These are phyloP conservation scores for Venusia cambrica DNA, from an alignment of 2,888 invertebrate species.

Conservation along the genomic window DNA sequence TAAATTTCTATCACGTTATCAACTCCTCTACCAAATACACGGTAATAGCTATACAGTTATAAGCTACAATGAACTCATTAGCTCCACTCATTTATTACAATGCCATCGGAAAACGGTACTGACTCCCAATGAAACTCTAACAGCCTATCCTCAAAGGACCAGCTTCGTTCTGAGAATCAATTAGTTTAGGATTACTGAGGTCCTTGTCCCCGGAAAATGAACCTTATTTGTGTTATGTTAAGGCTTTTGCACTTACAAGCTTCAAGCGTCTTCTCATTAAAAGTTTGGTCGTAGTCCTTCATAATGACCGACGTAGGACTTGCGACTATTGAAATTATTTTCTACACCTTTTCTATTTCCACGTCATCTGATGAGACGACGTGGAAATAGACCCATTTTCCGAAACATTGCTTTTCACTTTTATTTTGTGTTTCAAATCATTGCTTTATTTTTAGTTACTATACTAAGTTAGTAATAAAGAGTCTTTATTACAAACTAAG, in stretches of 20 bases:
- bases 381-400: constrained; percentile 4
- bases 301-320: constrained; percentile 50
- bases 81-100: constrained; percentile 25
- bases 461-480: too few relatives aligned
- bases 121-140: constrained; percentile 25
- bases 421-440: too few relatives aligned
- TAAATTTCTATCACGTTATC: too few relatives aligned
- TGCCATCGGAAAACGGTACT: constrained; percentile 28
- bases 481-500: too few relatives aligned
- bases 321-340: too few relatives aligned
- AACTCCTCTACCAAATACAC: too few relatives aligned
- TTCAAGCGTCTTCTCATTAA: constrained; percentile 57
- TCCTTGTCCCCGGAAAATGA: constrained; percentile 21
- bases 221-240: constrained; percentile 20
- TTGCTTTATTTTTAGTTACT: too few relatives aligned
- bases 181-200: constrained; percentile 49
- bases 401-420: constrained; percentile 9
- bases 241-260: constrained; percentile 17
- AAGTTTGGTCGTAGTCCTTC: constrained; percentile 54
- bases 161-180: constrained; percentile 56
- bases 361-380: too few relatives aligned
- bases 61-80: constrained; percentile 15
- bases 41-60: too few relatives aligned
- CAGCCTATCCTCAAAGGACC: constrained; percentile 32
- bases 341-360: too few relatives aligned